These are phyloP conservation scores for Ochotona princeps DNA, from an alignment of 2,113 vertebrate species.

Conservation along the genomic window DNA sequence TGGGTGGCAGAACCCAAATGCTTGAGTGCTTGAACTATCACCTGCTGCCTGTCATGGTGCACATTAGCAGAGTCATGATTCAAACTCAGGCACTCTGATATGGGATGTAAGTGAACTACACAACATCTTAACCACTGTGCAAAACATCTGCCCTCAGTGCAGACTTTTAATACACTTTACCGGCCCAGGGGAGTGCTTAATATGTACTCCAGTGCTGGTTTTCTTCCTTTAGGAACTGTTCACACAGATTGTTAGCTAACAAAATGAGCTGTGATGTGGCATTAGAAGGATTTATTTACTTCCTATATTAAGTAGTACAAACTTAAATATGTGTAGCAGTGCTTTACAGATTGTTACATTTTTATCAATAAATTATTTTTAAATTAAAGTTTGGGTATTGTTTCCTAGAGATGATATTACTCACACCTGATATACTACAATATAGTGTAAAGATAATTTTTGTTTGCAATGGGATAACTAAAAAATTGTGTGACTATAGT, in stretches of 20 bases:
- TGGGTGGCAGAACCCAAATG: too few relatives aligned
- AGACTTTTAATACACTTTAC: neutral
- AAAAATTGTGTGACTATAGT: neutral
- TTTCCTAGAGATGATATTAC: neutral
- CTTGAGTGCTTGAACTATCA: too few relatives aligned
- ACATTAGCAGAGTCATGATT: too few relatives aligned
- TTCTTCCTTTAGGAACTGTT: neutral
- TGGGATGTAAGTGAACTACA: too few relatives aligned
- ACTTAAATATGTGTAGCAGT: too few relatives aligned
- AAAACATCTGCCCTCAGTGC: too few relatives aligned
- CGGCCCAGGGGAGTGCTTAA: neutral
- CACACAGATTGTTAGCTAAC: slow-evolving; percentile 4
- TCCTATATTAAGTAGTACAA: neutral
- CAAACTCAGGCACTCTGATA: too few relatives aligned
- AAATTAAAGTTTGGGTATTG: neutral
- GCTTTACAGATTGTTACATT: neutral
- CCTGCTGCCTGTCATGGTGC: too few relatives aligned
- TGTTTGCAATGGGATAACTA: neutral
- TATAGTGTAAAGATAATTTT: neutral
- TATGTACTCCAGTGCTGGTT: neutral
- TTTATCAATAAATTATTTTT: neutral
- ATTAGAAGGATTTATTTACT: neutral
- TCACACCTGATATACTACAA: neutral
- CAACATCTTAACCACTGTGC: too few relatives aligned
- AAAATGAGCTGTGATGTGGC: neutral